Percentiles rank a stretch among this genome's conserved stretches.
phyloP scores from a whole-genome alignment of 2,888 invertebrate species.

The Limenitis arthemis region DNA sequence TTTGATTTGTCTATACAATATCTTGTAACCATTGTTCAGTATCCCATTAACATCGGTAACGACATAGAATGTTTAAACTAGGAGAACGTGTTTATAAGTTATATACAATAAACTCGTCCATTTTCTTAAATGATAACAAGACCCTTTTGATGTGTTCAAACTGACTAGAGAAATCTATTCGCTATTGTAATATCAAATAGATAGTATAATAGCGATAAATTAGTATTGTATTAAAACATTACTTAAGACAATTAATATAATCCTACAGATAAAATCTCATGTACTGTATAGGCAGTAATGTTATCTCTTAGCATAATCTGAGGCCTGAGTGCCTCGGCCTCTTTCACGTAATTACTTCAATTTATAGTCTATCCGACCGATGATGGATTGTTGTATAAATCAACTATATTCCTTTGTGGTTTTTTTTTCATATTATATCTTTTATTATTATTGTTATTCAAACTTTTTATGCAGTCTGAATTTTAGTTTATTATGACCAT shows the following conservation, averaged over 20 bases:
- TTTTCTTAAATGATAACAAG: too few species aligned
- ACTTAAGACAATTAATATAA: constrained; percentile 53
- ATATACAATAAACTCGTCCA: too few species aligned
- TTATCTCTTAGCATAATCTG: constrained; percentile 36
- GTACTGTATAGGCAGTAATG: constrained; percentile 31
- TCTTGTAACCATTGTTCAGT: too few species aligned
- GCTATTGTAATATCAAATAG: not conserved
- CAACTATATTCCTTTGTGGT: not conserved
- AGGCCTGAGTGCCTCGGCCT: constrained; percentile 23
- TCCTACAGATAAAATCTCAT: constrained; percentile 45
- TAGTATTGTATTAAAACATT: constrained; percentile 35
- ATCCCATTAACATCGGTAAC: too few species aligned
- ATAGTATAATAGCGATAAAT: constrained; percentile 12
- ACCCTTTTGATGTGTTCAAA: too few species aligned
- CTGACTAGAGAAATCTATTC: too few species aligned
- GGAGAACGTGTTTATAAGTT: too few species aligned
- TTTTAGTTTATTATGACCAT: not conserved
- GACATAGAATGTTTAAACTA: too few species aligned
- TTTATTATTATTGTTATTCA: constrained; percentile 1
- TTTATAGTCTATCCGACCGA: constrained; percentile 32
- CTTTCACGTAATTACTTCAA: constrained; percentile 37
- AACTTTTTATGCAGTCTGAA: not conserved
- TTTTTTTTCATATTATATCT: not conserved
- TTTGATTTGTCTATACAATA: not conserved
- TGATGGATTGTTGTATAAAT: constrained; percentile 12